Base-by-base conservation (phyloP, 2,113 vertebrate species). In the Vidua macroura region DNA sequence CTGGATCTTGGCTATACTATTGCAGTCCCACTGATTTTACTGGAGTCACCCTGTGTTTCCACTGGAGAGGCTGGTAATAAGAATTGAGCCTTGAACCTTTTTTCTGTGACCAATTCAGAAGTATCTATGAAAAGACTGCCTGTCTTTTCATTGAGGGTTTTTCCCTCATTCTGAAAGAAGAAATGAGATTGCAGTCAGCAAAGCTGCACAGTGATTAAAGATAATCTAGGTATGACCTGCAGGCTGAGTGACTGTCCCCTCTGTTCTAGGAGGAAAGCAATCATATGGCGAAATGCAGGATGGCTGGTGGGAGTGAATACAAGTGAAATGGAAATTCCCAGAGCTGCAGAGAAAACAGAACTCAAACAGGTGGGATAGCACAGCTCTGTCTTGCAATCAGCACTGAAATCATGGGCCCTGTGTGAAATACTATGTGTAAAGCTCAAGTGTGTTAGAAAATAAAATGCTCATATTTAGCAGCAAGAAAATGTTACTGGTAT, bases 221-320 rank as follows among this genome's bases (percentile, higher is more conserved):
- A 88, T 86, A 90, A 93, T 88, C 85, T 78, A 86, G 46, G 46
- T 88, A 51, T 70, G 93, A 95, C 83, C 92, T 92, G 68, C 88
- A 93, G 67, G 51, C 44, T 93, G 63, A 90, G 48, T 62, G 59
- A 70, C 55, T 93, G 58, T 88, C 41, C 37, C 7, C 37, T 90
- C 90, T 90, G 62, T 83, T 92, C 39, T 67, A 63, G 79, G 59
- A 88, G 31, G n/a, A 88, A 88, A 90, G 59, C 43, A 74, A 76
- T 86, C 51, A 13, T 30, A 44, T 35, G 59, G 75, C 67, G 79
- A 85, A 85, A 74, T 2, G 8, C 68, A 74, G 76, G 27, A 55
- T 21, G 43, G 55, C 59, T 94, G 83, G 18, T 83, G 58, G 59
- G 75, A 88, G 51, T 48, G 60, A 67, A 75, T 51, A 74, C 0